Percentiles rank a stretch among this genome's conserved stretches.
These are phyloP conservation scores for Phyto melanocephala DNA, from an alignment of 2,888 invertebrate species.

Conservation along the genomic window DNA sequence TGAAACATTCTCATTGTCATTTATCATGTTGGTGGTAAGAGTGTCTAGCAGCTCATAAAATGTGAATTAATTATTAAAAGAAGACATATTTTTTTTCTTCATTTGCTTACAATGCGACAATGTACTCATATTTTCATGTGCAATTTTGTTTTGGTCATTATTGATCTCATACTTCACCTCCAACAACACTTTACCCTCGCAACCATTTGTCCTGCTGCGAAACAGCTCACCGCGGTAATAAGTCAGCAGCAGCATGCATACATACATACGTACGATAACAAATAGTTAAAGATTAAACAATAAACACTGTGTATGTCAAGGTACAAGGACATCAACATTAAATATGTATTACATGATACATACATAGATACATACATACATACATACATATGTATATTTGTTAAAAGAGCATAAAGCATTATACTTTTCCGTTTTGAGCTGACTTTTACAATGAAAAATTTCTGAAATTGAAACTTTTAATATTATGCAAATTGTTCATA, in stretches of 20 bases:
- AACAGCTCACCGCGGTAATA: background rate
- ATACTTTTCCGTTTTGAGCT: background rate
- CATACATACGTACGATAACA: slow-evolving; percentile 15
- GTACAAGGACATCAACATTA: slow-evolving; percentile 61
- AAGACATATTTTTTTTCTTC: background rate
- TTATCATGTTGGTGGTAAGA: background rate
- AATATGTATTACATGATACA: slow-evolving; percentile 57
- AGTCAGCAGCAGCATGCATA: background rate
- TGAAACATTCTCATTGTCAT: slow-evolving; percentile 23
- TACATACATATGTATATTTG: slow-evolving; percentile 23
- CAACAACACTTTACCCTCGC: background rate
- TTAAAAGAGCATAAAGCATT: background rate
- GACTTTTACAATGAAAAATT: background rate
- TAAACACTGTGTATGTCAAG: slow-evolving; percentile 56
- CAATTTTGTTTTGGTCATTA: slow-evolving; percentile 32
- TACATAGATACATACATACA: too few relatives aligned
- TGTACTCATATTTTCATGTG: background rate
- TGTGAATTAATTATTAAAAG: slow-evolving; percentile 60
- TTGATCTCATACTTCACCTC: slow-evolving; percentile 28
- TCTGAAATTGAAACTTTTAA: too few relatives aligned
- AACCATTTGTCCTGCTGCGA: background rate
- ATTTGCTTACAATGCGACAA: background rate
- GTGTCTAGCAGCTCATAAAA: slow-evolving; percentile 36
- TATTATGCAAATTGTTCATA: too few relatives aligned
- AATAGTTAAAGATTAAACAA: slow-evolving; percentile 32